phyloP scores from a whole-genome alignment of 2,888 invertebrate genomes.

The Hemithea aestivaria region DNA sequence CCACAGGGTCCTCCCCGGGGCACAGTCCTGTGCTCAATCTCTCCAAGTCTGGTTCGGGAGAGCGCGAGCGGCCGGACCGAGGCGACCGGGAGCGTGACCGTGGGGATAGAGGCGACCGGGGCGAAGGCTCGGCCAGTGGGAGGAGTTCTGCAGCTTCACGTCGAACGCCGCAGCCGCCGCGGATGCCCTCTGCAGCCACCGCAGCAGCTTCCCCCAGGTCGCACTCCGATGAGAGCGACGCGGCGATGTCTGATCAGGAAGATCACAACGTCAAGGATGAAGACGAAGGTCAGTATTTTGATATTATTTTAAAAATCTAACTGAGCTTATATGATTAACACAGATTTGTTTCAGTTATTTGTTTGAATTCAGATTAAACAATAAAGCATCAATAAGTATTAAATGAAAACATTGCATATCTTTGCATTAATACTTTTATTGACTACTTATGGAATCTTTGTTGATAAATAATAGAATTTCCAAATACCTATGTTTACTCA shows the following conservation, averaged over 20 bases:
- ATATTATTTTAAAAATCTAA: background rate
- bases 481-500: too few relatives aligned
- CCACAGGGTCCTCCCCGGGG: constrained; percentile 88
- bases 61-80: constrained; percentile 82
- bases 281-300: constrained; percentile 82
- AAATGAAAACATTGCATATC: too few relatives aligned
- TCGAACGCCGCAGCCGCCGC: constrained; percentile 80
- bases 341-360: too few relatives aligned
- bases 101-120: constrained; percentile 61
- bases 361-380: too few relatives aligned
- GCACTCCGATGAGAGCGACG: constrained; percentile 89
- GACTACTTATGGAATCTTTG: too few relatives aligned
- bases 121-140: constrained; percentile 46
- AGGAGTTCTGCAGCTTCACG: constrained; percentile 79
- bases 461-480: too few relatives aligned
- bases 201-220: constrained; percentile 83
- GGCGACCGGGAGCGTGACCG: constrained; percentile 81
- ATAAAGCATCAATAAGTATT: too few relatives aligned
- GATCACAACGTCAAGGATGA: constrained; percentile 91
- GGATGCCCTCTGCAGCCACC: constrained; percentile 74
- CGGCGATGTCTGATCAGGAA: constrained; percentile 91
- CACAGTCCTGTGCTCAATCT: constrained; percentile 96
- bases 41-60: constrained; percentile 91
- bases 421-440: too few relatives aligned
- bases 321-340: too few relatives aligned